Evolutionary conservation across 2,888 invertebrate genomes (phyloP), one percentile per base, ranked within the genome.

Genomic region (Acutogordius australiensis): DNA sequence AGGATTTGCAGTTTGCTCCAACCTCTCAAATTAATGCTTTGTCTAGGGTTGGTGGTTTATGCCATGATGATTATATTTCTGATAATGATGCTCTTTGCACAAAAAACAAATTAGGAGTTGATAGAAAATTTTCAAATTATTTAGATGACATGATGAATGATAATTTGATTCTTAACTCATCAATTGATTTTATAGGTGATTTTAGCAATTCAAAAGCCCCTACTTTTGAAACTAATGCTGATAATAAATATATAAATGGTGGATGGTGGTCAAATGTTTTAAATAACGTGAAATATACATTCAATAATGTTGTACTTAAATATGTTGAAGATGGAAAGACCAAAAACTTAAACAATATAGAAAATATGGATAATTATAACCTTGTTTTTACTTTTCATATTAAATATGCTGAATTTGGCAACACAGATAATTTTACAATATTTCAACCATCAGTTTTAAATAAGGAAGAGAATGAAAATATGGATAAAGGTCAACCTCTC

Each of bases 191-290:
- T 18, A 37, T 37, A 13, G 37, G 18, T 37, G 18, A 37, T 37
- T 37, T 37, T 37, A 8, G 18, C 8, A 37, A 37, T 37, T 18
- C 8, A 37, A 8, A 37, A 18, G 8, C 37, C 18, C 37, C 37
- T 13, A 37, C 37, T 18, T 13, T 37, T n/a, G 51, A 23, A n/a
- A 4, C 8, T n/a, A 51, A 23, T 51, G 8, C 8, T 51, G 18
- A 4, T 23, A 8, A 51, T 21, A 51, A 51, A n/a, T 51, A n/a
- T 8, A 51, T 23, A 4, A 8, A 51, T 4, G 23, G 23, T 51
- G 23, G 51, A n/a, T 51, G 51, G 51, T 51, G 51, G 51, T 51
- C 51, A 51, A 51, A 51, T 51, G 23, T 51, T 23, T 21, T 23
- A 23, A 23, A 23, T 26, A 51, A 51, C 23, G 51, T 51, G 8